Base-by-base conservation (phyloP, 2,888 invertebrate species). In the Fissipunctia ypsillon region DNA sequence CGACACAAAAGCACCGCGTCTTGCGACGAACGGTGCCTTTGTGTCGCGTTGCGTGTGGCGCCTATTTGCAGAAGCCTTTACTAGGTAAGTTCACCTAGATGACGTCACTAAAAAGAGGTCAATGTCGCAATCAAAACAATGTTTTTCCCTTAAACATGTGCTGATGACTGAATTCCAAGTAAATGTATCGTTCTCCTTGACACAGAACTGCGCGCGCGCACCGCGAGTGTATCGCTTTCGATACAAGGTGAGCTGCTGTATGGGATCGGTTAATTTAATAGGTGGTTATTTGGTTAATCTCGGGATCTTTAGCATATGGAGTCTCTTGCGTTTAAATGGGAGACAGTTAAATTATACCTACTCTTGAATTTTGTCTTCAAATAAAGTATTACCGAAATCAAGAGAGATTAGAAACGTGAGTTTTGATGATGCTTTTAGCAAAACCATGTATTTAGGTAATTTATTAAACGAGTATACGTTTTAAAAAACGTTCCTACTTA, bases 151-250 rank as follows among this genome's bases (percentile, higher is more conserved):
- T 78, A 83, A 78, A 82, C 69, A 71, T 66, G 67, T 67, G 78
- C 63, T 84, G 85, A 84, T 85, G 85, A 78, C 83, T 83, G 84
- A 67, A 76, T 87, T 88, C 85, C 72, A 75, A 73, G 85, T 87
- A 87, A 87, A 80, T 81, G 74, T 84, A 83, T 78, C 73, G 85
- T 38, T 88, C 83, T 76, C 88, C 88, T 88, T 88, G 88, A 88
- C 88, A 87, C 84, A 83, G 66, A 77, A 80, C 9, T 57, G 84
- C 84, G 80, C 80, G 48, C 22, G 75, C 83, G 80, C 79, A 80
- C 76, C 66, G 77, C 73, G 60, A 41, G 59, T 71, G 69, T 82
- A 50, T 57, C 22, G 76, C 86, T 85, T 85, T 85, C 83, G 65
- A 83, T 87, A 79, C 88, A 88, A 88, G 87, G 87, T 76, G 81